Percentiles rank a stretch among this genome's conserved stretches.
Conservation (phyloP, 2,888 invertebrate genomes). For the Apeira syringaria region DNA sequence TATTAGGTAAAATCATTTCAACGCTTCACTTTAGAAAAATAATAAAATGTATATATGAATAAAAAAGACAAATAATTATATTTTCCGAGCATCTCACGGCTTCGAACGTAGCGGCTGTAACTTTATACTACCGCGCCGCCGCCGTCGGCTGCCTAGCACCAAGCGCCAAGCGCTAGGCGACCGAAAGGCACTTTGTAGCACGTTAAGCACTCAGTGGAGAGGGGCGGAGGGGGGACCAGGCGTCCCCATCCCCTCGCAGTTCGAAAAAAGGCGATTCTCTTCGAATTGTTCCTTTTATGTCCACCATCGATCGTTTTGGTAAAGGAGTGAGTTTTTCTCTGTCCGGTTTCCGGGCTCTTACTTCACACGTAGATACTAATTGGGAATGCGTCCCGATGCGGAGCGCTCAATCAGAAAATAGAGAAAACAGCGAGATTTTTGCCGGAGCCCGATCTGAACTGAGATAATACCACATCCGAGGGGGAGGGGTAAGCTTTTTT, state of each 20-base stretch:
- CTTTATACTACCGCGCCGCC: constrained; percentile 3
- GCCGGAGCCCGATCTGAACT: constrained; percentile 17
- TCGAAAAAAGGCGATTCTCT: constrained; percentile 82
- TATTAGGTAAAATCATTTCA: too few species aligned
- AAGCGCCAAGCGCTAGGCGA: constrained; percentile 8
- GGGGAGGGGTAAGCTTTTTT: constrained; percentile 2
- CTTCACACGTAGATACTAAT: constrained; percentile 75
- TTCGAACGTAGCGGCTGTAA: constrained; percentile 7
- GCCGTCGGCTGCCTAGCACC: background rate
- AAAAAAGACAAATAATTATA: too few species aligned
- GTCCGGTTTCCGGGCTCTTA: constrained; percentile 61
- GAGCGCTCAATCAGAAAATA: constrained; percentile 57
- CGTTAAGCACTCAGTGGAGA: constrained; percentile 64
- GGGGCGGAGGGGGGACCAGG: constrained; percentile 39
- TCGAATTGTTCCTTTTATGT: constrained; percentile 81
- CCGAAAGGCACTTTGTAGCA: constrained; percentile 71
- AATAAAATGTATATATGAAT: too few species aligned
- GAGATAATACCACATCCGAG: constrained; percentile 10
- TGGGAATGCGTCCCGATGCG: constrained; percentile 49
- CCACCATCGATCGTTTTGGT: constrained; percentile 80
- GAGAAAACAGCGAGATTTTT: constrained; percentile 37
- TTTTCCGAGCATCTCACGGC: too few species aligned
- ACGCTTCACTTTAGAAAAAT: too few species aligned
- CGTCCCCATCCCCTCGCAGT: constrained; percentile 57
- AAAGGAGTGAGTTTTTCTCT: constrained; percentile 79